Evolutionary conservation across 2,797 vertebrate genomes (phyloP), one percentile per base, ranked within the genome.

Genomic region (Danio kyathit): DNA sequence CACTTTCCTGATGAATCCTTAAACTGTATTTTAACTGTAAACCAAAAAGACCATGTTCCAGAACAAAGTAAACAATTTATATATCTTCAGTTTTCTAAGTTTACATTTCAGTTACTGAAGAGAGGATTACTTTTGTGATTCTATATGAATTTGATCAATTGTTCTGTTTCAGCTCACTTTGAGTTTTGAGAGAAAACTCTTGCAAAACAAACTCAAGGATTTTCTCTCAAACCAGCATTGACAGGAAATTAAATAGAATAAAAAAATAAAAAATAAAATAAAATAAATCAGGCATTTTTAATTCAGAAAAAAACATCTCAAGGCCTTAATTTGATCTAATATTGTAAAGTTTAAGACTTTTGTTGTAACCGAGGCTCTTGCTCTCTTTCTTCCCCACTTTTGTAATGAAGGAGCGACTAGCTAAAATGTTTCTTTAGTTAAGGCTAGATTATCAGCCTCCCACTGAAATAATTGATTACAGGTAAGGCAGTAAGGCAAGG

Each of bases 381-480:
- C 41, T 64, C 56, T 70, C 59, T 14, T 60, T 38, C 48, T 44
- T 71, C 38, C 41, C 60, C 7, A 79, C 83, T 84, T 74, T 57
- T 81, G 86, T 85, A 85, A 86, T 60, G 81, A 79, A 82, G 60
- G 69, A 80, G 57, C 14, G 82, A 84, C 83, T 82, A 77, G 82
- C 76, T 83, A 85, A 87, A 87, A 85, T 83, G 81, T 81, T 85
- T 87, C 83, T 85, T 85, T 85, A 86, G 85, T 86, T 86, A 86
- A 88, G 85, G 85, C 72, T 86, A 86, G 83, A 87, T 86, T 85
- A 86, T 85, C 81, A 76, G 82, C 63, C 79, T 84, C 82, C 76
- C 75, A 65, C 73, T 78, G 83, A 87, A 83, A 84, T 87, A 85
- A 88, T 86, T 87, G 84, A 88, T 88, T 87, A 88, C 83, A 87